Conservation (phyloP, 2,797 vertebrate species). For the Micrastur ruficollis region DNA sequence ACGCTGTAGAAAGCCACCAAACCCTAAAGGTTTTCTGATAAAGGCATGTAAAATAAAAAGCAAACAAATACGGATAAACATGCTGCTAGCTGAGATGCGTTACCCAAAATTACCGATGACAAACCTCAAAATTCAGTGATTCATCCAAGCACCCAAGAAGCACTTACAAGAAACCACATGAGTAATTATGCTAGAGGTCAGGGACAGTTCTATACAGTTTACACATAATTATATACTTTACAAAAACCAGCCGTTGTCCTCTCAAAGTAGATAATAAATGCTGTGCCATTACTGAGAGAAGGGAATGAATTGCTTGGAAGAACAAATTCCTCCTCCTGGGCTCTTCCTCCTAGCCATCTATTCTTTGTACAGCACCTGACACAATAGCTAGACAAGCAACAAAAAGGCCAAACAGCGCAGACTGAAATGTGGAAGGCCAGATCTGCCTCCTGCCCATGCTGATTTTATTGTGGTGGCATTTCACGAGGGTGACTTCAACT, state of each 20-base stretch:
- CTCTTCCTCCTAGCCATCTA: not conserved
- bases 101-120: not conserved
- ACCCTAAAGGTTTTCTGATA: not conserved
- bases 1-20: not conserved
- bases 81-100: not conserved
- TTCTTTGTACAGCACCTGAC: not conserved
- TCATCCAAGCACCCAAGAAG: conserved; percentile 4
- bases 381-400: not conserved
- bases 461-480: not conserved
- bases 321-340: not conserved
- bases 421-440: not conserved
- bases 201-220: not conserved
- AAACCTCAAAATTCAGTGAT: not conserved
- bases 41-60: not conserved
- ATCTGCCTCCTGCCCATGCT: not conserved
- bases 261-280: not conserved
- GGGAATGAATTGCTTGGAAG: not conserved
- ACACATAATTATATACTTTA: not conserved
- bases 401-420: not conserved
- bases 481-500: not conserved
- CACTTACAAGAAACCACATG: conserved; percentile 19
- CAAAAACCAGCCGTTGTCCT: not conserved
- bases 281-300: not conserved
- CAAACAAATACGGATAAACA: not conserved
- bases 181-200: not conserved